Conservation (phyloP, 2,888 invertebrate species). For the Oscheius sp. region DNA sequence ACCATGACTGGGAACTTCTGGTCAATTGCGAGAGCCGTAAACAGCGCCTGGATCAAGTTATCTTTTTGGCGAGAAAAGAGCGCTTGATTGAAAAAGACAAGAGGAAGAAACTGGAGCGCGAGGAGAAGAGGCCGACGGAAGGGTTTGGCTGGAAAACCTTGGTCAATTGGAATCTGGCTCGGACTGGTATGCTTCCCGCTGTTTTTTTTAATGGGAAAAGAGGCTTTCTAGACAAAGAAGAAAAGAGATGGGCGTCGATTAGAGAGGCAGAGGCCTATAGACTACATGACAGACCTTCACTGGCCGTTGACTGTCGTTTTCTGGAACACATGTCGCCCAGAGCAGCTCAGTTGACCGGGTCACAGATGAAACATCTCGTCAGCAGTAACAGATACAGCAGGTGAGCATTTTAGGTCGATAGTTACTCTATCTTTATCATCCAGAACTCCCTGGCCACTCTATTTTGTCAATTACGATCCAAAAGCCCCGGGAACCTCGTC, state of each 20-base stretch:
- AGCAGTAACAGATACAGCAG: slow-evolving; percentile 25
- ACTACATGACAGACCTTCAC: slow-evolving; percentile 48
- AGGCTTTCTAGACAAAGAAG: slow-evolving; percentile 4
- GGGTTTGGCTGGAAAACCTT: slow-evolving; percentile 12
- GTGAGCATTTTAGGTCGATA: not conserved
- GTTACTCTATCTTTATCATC: not conserved
- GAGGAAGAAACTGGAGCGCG: not conserved
- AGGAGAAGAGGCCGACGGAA: not conserved
- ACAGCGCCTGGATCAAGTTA: slow-evolving; percentile 54
- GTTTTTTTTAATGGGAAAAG: no score
- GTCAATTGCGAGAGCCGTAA: slow-evolving; percentile 43
- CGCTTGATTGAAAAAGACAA: not conserved
- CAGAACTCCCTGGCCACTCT: slow-evolving; percentile 62
- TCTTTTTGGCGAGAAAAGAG: slow-evolving; percentile 52
- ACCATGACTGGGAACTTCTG: slow-evolving; percentile 40
- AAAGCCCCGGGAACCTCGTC: not conserved
- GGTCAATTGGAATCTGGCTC: slow-evolving; percentile 30
- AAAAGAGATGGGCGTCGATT: slow-evolving; percentile 2
- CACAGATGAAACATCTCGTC: slow-evolving; percentile 62
- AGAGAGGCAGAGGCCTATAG: slow-evolving; percentile 32
- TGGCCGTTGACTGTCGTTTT: slow-evolving; percentile 70
- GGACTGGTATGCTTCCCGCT: slow-evolving; percentile 1
- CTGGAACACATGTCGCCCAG: slow-evolving; percentile 57
- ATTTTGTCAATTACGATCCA: slow-evolving; percentile 62
- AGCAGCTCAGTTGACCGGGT: slow-evolving; percentile 61